These are phyloP conservation scores for Spinus olivaceus DNA, from an alignment of 2,797 vertebrate genomes.

Conservation along the genomic window DNA sequence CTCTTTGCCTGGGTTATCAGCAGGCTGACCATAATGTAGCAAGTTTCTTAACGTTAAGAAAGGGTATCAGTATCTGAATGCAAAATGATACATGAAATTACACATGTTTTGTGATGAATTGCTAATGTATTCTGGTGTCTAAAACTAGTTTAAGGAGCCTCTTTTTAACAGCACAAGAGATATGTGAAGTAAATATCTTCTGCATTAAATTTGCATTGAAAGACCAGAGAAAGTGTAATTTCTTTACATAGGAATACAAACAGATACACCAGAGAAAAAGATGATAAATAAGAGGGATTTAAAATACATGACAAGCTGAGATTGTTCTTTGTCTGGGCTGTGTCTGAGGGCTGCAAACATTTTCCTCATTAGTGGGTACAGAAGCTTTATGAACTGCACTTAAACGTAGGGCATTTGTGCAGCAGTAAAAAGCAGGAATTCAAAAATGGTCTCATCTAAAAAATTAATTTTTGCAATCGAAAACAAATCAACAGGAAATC, in stretches of 20 bases:
- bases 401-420: background rate
- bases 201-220: background rate
- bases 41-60: background rate
- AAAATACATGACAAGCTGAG: background rate
- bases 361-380: background rate
- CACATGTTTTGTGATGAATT: background rate
- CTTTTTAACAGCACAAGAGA: background rate
- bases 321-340: background rate
- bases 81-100: background rate
- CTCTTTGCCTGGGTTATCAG: background rate
- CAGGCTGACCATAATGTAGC: background rate
- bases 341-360: background rate
- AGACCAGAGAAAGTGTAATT: background rate
- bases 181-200: background rate
- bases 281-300: background rate
- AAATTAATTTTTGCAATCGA: background rate
- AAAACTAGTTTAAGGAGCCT: background rate
- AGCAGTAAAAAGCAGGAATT: background rate
- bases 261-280: background rate
- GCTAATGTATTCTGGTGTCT: background rate
- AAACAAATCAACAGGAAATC: background rate
- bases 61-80: background rate
- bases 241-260: background rate
- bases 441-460: background rate
- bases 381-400: background rate